Evolutionary conservation across 2,113 vertebrate species (phyloP), one percentile per base, ranked within the genome.

Genomic region (Nannobrachium achirus): DNA sequence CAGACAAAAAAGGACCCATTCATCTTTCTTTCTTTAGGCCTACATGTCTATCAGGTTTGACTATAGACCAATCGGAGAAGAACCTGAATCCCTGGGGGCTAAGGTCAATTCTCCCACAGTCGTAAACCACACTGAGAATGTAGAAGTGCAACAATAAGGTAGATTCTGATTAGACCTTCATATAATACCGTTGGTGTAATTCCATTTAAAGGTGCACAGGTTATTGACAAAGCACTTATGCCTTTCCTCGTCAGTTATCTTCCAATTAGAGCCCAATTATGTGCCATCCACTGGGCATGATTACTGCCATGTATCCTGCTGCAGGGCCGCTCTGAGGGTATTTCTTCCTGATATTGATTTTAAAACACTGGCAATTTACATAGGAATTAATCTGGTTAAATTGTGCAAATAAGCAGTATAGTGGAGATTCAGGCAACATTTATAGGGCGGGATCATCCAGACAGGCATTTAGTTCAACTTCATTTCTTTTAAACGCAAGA

Each of bases 251-350:
- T 89, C 89, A 90, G 76, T 90, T 90, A 90, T 90, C 75, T 81
- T 85, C 78, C 88, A 92, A 93, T 93, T 93, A 93, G 78, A 89
- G 85, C 84, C 73, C 88, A 86, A 93, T 93, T 93, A 93, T 86
- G 77, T 79, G 57, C 75, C 82, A 85, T 89, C 88, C 86, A 86
- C 70, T 88, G 81, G 81, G 86, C 71, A 86, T 51, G 84, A 86
- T 89, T 88, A 88, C 75, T 59, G 63, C 81, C 56, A 63, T 76
- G 80, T 82, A 73, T 78, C 78, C 85, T 87, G 90, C 75, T 25
- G 20, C 78, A 77, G 91, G 89, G 88, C 74, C 75, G 78, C 71
- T 82, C 63, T 25, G 19, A 82, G 86, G 72, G 78, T 69, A 81
- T 76, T n/a, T n/a, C n/a, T 60, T 62, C 70, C 46, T 56, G 56